Conservation (phyloP, 2,888 invertebrate genomes). For the Scaptomyza flava region DNA sequence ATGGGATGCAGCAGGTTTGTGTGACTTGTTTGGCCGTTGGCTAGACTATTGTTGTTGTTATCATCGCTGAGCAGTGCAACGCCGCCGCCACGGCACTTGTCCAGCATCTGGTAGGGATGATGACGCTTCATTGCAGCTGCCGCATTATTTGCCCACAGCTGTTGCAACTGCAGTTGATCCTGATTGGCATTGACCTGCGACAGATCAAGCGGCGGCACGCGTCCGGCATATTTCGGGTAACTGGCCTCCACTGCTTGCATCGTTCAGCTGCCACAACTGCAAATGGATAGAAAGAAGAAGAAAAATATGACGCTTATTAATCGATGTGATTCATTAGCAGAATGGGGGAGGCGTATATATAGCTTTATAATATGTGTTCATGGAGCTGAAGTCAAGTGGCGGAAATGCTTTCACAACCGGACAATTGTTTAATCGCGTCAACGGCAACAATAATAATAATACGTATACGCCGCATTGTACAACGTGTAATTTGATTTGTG, state of each 20-base stretch:
- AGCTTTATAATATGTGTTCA: background rate
- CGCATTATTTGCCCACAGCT: conserved; percentile 65
- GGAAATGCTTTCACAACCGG: conserved; percentile 74
- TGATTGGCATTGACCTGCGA: conserved; percentile 81
- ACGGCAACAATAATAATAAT: conserved; percentile 66
- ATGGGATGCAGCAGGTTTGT: conserved; percentile 61
- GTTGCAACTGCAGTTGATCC: conserved; percentile 77
- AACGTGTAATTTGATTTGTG: conserved; percentile 56
- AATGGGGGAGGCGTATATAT: conserved; percentile 12
- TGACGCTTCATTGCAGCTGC: conserved; percentile 60
- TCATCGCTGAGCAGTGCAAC: conserved; percentile 48
- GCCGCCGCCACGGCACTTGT: conserved; percentile 64
- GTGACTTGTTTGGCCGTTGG: conserved; percentile 21
- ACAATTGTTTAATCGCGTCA: conserved; percentile 77
- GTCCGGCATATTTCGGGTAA: conserved; percentile 82
- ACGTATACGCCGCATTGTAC: conserved; percentile 57
- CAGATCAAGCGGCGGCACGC: conserved; percentile 83
- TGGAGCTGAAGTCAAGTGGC: conserved; percentile 57
- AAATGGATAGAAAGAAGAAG: conserved; percentile 34
- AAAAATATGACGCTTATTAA: conserved; percentile 60
- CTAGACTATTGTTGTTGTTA: conserved; percentile 58
- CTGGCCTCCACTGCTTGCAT: conserved; percentile 83
- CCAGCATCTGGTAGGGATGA: conserved; percentile 75
- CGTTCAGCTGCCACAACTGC: conserved; percentile 22
- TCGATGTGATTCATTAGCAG: conserved; percentile 64